These are phyloP conservation scores for Caenorhabditis macrosperma DNA, from an alignment of 2,888 invertebrate species.

Conservation along the genomic window DNA sequence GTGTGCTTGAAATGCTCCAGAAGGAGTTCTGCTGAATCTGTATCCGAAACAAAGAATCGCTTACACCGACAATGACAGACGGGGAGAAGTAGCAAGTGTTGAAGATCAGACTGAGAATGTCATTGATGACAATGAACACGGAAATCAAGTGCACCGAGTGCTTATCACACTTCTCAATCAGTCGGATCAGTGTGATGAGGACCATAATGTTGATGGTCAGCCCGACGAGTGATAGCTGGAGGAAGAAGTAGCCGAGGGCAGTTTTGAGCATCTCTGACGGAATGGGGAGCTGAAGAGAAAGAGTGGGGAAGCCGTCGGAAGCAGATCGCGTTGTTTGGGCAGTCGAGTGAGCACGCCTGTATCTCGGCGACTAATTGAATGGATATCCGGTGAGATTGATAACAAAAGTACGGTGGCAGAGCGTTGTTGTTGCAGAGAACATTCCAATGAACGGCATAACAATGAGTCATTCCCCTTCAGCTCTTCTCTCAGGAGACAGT, in stretches of 20 bases:
- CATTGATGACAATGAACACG: conserved; percentile 11
- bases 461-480: background rate
- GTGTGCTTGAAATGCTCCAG: no score
- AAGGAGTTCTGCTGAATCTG: no score
- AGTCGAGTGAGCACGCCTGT: no score
- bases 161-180: conserved; percentile 11
- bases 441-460: background rate
- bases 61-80: conserved; percentile 20
- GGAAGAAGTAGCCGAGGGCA: conserved; percentile 38
- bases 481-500: background rate
- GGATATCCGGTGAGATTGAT: background rate
- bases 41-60: no score
- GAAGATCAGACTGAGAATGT: conserved; percentile 16
- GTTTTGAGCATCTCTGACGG: conserved; percentile 33
- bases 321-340: background rate
- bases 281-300: no score
- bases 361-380: background rate
- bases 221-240: conserved; percentile 24
- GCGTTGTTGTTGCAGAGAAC: background rate
- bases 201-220: conserved; percentile 15
- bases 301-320: background rate
- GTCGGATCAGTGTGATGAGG: background rate
- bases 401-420: background rate
- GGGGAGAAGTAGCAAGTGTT: conserved; percentile 26
- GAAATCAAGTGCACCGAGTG: conserved; percentile 17